phyloP scores from a whole-genome alignment of 2,797 vertebrate genomes.

The Sebastes kiyomatsui region DNA sequence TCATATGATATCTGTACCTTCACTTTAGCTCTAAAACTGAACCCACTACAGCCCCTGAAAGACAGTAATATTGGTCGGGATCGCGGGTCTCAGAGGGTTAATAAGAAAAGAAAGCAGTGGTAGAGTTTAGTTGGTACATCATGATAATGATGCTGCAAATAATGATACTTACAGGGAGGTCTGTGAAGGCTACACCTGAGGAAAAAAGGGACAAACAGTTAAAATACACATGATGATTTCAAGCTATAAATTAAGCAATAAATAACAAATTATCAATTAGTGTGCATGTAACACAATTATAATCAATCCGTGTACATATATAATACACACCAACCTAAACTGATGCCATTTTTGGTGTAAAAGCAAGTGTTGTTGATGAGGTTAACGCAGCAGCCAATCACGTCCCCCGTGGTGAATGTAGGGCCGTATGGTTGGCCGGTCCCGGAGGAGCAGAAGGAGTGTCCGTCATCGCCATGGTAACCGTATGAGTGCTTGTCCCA shows the following conservation, averaged over 20 bases:
- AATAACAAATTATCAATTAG: neutral
- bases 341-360: slow-evolving; percentile 98
- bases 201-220: slow-evolving; percentile 20
- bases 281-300: neutral
- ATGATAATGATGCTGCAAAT: neutral
- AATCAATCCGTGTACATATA: neutral
- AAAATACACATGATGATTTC: neutral
- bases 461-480: slow-evolving; percentile 97
- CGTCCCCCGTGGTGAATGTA: slow-evolving; percentile 96
- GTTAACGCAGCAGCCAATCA: slow-evolving; percentile 98
- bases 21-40: too few relatives aligned
- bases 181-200: slow-evolving; percentile 96
- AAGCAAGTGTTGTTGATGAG: slow-evolving; percentile 99
- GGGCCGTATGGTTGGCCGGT: slow-evolving; percentile 97
- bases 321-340: slow-evolving; percentile 83
- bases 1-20: too few relatives aligned
- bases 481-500: slow-evolving; percentile 99
- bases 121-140: neutral
- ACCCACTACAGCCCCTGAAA: accelerated
- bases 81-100: neutral
- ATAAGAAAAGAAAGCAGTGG: neutral
- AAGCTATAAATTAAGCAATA: neutral
- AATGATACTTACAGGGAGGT: slow-evolving; percentile 93
- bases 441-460: slow-evolving; percentile 98
- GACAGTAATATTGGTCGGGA: too few relatives aligned